Base-by-base conservation (phyloP, 2,888 invertebrate genomes). In the Antitype chi region DNA sequence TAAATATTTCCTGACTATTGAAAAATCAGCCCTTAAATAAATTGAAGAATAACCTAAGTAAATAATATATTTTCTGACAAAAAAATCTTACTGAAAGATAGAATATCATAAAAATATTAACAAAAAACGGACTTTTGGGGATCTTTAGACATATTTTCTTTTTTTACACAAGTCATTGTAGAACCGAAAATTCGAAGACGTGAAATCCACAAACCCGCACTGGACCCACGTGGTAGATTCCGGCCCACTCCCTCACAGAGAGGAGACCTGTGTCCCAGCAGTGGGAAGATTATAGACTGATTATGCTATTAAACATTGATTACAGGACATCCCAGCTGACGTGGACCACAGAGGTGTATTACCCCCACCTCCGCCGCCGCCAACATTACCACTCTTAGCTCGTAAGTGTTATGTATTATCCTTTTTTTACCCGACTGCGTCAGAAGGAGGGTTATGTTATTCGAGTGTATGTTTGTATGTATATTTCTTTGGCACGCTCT, bases 361-460 rank as follows among this genome's bases (percentile, higher is more conserved):
- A 32, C 96, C 96, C 0, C 97, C 97, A 4, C 97, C 97, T 0
- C 96, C 97, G 5, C 96, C 97, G 63, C 97, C 98, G 3, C 97
- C 97, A 88, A 91, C 97, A 90, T 49, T 97, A 85, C 95, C 95
- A 2, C 71, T 94, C 1, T 73, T 96, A 25, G 92, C 91, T 81
- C 92, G 96, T 96, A 80, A 95, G 96, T 95, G 64, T 66, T 57
- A 13, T 23, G 0, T 23, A 9, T 4, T 8, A 4, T 7, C 3
- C 7, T 25, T 5, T 20, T 20, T 38, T 63, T 15, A 4, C n/a
- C n/a, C n/a, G n/a, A n/a, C n/a, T n/a, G n/a, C n/a, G n/a, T n/a
- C n/a, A n/a, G n/a, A n/a, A n/a, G n/a, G n/a, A n/a, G n/a, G n/a
- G n/a, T n/a, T n/a, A n/a, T n/a, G n/a, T n/a, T n/a, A n/a, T n/a